Percentiles rank a stretch among this genome's conserved stretches.
Conservation (phyloP, 2,888 invertebrate species). For the Eristalis pertinax region DNA sequence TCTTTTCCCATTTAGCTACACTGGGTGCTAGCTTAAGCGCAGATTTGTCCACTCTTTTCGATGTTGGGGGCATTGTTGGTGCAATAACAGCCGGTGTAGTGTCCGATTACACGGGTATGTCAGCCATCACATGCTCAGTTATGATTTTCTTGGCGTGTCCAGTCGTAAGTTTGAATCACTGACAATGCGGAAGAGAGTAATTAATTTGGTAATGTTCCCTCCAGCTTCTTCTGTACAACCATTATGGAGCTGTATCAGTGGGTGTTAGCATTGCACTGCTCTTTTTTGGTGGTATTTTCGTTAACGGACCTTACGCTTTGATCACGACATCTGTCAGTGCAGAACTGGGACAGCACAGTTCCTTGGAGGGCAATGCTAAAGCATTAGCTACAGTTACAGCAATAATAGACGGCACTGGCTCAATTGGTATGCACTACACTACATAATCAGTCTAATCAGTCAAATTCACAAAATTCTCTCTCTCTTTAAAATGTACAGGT, state of each 20-base stretch:
- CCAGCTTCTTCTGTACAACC: conserved; percentile 91
- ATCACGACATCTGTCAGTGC: conserved; percentile 98
- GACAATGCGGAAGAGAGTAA: not conserved
- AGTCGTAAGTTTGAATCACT: conserved; percentile 83
- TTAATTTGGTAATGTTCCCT: not conserved
- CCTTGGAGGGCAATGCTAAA: conserved; percentile 91
- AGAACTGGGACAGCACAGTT: conserved; percentile 93
- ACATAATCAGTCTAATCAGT: not conserved
- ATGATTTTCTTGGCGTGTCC: conserved; percentile 93
- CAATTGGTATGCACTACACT: conserved; percentile 76
- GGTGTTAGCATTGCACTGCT: conserved; percentile 86
- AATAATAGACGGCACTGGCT: conserved; percentile 97
- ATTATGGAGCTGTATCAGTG: conserved; percentile 86
- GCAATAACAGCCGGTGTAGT: conserved; percentile 93
- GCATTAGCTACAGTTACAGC: conserved; percentile 98
- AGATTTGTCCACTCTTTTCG: conserved; percentile 90
- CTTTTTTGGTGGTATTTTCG: conserved; percentile 89
- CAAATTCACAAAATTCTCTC: not conserved
- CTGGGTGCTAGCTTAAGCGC: conserved; percentile 88
- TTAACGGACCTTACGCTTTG: conserved; percentile 97
- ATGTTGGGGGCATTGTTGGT: conserved; percentile 94
- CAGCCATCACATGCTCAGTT: conserved; percentile 91
- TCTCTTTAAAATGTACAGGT: conserved; percentile 82
- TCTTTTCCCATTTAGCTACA: conserved; percentile 82
- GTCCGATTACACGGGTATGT: conserved; percentile 91